Percentiles rank a stretch among this genome's conserved stretches.
phyloP scores from a whole-genome alignment of 2,797 vertebrate species.

The Chaetodon trifasciatus region DNA sequence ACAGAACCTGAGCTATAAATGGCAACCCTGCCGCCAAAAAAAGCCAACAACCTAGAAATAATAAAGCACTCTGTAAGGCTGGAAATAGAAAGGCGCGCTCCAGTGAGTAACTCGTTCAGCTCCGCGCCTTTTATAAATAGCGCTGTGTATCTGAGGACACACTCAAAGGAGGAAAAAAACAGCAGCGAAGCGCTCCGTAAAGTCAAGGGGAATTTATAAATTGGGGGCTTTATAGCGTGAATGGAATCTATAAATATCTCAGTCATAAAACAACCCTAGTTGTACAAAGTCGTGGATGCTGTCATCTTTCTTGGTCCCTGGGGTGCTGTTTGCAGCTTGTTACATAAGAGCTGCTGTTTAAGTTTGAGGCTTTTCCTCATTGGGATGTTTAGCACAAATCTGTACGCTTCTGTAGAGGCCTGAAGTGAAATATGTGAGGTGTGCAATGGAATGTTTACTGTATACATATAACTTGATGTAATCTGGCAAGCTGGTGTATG shows the following conservation, averaged over 20 bases:
- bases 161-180: constrained; percentile 44
- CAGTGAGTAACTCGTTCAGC: constrained; percentile 69
- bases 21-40: constrained; percentile 74
- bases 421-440: not conserved
- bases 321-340: constrained; percentile 54
- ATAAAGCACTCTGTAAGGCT: constrained; percentile 74
- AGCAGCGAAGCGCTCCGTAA: constrained; percentile 47
- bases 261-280: constrained; percentile 57
- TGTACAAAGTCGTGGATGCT: constrained; percentile 50
- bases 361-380: constrained; percentile 24
- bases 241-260: constrained; percentile 75
- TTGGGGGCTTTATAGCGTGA: constrained; percentile 67
- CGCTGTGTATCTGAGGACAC: constrained; percentile 74
- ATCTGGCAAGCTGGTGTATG: constrained; percentile 34
- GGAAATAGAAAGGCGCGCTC: constrained; percentile 78
- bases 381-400: constrained; percentile 33
- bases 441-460: constrained; percentile 22
- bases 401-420: constrained; percentile 21
- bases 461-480: constrained; percentile 4
- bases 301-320: constrained; percentile 57
- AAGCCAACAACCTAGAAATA: constrained; percentile 78
- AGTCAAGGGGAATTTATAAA: constrained; percentile 72
- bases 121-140: constrained; percentile 80
- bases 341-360: constrained; percentile 68
- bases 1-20: constrained; percentile 76